These are phyloP conservation scores for Rhingia rostrata DNA, from an alignment of 2,888 invertebrate genomes.

Conservation along the genomic window DNA sequence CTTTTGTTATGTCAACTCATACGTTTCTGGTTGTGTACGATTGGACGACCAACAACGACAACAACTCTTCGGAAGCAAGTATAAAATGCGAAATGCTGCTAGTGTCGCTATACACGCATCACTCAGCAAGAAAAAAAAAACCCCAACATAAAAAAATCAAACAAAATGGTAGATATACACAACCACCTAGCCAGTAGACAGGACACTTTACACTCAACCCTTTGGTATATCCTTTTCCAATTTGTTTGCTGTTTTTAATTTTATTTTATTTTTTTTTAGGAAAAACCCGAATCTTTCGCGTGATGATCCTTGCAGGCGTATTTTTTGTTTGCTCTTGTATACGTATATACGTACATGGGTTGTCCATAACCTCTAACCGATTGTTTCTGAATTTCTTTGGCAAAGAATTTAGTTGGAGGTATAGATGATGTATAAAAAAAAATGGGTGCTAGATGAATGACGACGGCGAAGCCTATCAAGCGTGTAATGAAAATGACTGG, in stretches of 20 bases:
- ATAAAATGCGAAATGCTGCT: conserved; percentile 66
- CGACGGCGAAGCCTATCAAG: conserved; percentile 67
- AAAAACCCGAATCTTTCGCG: conserved; percentile 55
- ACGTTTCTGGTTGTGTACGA: conserved; percentile 72
- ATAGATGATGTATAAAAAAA: conserved; percentile 43
- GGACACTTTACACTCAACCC: conserved; percentile 65
- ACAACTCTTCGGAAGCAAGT: conserved; percentile 53
- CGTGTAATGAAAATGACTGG: conserved; percentile 72
- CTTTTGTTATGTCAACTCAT: conserved; percentile 75
- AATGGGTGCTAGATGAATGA: conserved; percentile 10
- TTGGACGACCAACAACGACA: conserved; percentile 48
- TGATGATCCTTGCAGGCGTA: conserved; percentile 55
- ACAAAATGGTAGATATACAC: conserved; percentile 70
- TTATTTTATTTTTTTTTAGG: conserved; percentile 28
- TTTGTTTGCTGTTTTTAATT: conserved; percentile 18
- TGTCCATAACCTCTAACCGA: conserved; percentile 62
- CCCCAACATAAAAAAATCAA: conserved; percentile 64
- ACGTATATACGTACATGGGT: conserved; percentile 38
- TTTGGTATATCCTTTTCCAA: conserved; percentile 51
- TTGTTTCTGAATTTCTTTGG: conserved; percentile 68
- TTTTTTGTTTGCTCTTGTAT: not conserved
- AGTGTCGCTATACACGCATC: conserved; percentile 73
- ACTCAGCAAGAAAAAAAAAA: conserved; percentile 50
- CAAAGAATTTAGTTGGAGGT: conserved; percentile 55
- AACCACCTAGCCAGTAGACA: conserved; percentile 52